Base-by-base conservation (phyloP, 2,888 invertebrate genomes). In the Temnothorax rugatulus region DNA sequence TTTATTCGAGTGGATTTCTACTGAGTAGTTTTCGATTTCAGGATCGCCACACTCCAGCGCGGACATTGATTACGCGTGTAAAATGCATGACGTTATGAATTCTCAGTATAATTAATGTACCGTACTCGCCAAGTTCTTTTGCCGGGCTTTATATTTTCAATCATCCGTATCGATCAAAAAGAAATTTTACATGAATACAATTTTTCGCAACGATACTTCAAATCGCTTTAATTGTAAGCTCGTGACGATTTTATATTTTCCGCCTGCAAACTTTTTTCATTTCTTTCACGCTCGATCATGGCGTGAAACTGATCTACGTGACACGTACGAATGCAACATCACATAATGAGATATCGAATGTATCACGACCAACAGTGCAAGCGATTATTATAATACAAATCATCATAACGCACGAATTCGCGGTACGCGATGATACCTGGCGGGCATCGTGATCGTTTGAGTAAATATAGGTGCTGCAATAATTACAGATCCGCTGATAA, bases 301-400 rank as follows among this genome's bases (percentile, higher is more conserved):
- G 5, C 44, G 2, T n/a, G 2, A 5, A 71, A 54, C 4, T 21
- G 9, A 25, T 41, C 38, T 41, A 21, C 25, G 73, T 57, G 25
- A 34, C 18, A 13, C 25, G 75, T 1, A 7, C 21, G 47, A 74
- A 73, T 44, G 47, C 15, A 15, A 63, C 21, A 15, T 34, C 64
- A 34, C 15, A n/a, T 47, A 47, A 75, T 64, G 11, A 4, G 38
- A 59, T 21, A 50, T 29, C 34, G 11, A 7, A 21, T 15, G 38
- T 15, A 50, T n/a, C 18, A 44, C 15, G 8, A 4, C 29, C 4
- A 21, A 44, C 44, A 9, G 0, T 34, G 75, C 25, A 15, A 7
- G 64, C 7, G 18, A 34, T 75, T 64, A 63, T 75, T 75, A 34
- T 34, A 34, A 34, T 34, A 25, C 57, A 44, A 74, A 74, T 25